Percentiles rank a stretch among this genome's conserved stretches.
These are phyloP conservation scores for Megaustenia siamemsis DNA, from an alignment of 2,888 invertebrate genomes.

Conservation along the genomic window DNA sequence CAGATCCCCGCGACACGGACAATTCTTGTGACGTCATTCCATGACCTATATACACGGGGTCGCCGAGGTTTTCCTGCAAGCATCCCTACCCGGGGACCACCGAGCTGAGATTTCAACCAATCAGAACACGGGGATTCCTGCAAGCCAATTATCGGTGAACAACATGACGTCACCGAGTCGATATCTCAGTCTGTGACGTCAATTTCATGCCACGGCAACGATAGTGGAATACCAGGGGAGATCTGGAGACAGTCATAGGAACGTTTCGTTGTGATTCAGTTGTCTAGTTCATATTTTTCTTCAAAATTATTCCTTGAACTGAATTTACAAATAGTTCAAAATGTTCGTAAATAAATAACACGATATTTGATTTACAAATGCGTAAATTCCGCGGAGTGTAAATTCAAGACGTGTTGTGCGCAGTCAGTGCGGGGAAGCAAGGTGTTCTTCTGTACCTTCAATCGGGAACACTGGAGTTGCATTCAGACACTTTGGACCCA, in stretches of 20 bases:
- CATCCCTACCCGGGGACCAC: constrained; percentile 13
- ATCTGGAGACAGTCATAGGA: not conserved
- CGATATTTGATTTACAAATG: not conserved
- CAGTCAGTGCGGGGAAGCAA: not conserved
- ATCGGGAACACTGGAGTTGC: constrained; percentile 46
- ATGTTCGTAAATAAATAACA: not conserved
- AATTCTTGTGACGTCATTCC: constrained; percentile 44
- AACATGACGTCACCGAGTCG: constrained; percentile 47
- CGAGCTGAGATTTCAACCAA: constrained; percentile 13
- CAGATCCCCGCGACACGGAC: no score
- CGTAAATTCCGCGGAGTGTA: not conserved
- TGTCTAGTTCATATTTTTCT: not conserved
- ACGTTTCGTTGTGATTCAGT: not conserved
- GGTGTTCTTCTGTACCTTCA: not conserved
- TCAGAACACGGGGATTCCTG: constrained; percentile 49
- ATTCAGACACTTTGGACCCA: constrained; percentile 31
- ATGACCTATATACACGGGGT: constrained; percentile 40
- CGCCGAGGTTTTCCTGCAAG: constrained; percentile 23
- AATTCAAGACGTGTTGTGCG: not conserved
- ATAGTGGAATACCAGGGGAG: not conserved
- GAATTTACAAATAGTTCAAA: not conserved
- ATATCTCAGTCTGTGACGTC: constrained; percentile 48
- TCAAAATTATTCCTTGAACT: not conserved
- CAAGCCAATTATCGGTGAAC: constrained; percentile 50
- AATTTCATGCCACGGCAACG: constrained; percentile 22